Base-by-base conservation (phyloP, 2,797 vertebrate species). In the Poeciliopsis turneri region DNA sequence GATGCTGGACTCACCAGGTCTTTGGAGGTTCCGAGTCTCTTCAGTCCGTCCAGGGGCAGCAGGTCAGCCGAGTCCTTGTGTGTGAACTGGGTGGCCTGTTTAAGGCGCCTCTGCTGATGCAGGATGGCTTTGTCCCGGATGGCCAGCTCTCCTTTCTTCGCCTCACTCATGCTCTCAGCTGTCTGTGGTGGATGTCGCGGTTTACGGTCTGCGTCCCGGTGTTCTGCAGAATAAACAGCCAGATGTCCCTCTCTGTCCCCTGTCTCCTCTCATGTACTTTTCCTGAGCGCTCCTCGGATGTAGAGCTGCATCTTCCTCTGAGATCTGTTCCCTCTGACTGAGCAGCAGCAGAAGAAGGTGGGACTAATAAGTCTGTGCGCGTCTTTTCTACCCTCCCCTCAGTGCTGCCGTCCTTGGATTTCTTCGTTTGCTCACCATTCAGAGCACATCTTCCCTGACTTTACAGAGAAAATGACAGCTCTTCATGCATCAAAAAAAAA, bases 11-110 rank as follows among this genome's bases (percentile, higher is more conserved):
- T 98, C 92, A 99, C 98, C 98, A 98, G 84, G 90, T 98, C 97
- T 94, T 98, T 99, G 89, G 97, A 97, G 16, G 98, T 98, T 75
- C 98, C 98, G 64, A 99, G 95, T 81, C 97, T 96, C 93, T 97
- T 98, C 79, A 99, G 96, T 55, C 97, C 96, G 0, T 99, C 98
- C 94, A 99, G 96, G 79, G 97, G 98, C 86, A 99, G 97, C 89
- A 99, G 96, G 94, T 99, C 98, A 12, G 98, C 98, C 0, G 98
- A 99, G 94, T 99, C 98, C 94, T 99, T 98, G 95, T 99, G 98
- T 13, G 95, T 94, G 90, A 99, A 99, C 95, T 97, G 97, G 16
- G 97, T 97, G 90, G 97, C 96, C 94, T 99, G 98, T 85, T 98
- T 98, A 77, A 98, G 97, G 43, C 96, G 96, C 55, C 97, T 94